Percentiles rank a stretch among this genome's conserved stretches.
Evolutionary conservation across 1,140 invertebrate species (phyloP).

Genomic region (Macrocentrus cingulum): DNA sequence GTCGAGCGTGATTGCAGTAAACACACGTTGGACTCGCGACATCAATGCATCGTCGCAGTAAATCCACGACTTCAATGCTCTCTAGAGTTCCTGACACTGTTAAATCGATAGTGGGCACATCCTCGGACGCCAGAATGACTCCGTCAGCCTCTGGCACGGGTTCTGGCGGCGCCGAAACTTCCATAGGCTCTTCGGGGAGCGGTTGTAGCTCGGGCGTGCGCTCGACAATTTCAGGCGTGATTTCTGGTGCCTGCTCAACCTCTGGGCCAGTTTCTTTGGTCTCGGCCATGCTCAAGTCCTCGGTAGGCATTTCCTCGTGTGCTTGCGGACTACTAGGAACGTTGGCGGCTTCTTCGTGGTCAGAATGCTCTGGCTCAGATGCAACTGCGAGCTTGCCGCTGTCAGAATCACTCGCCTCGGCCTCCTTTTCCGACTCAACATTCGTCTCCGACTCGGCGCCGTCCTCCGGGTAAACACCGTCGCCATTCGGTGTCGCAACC

Average conservation of each 20-base stretch:
- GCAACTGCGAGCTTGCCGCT: not conserved
- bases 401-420: constrained; percentile 11
- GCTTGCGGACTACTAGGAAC: too few relatives aligned
- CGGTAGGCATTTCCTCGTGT: too few relatives aligned
- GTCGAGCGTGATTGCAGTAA: constrained; percentile 80
- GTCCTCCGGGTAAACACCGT: constrained; percentile 29
- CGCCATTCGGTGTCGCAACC: constrained; percentile 36
- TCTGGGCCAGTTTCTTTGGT: constrained; percentile 24
- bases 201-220: too few relatives aligned
- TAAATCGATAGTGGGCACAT: constrained; percentile 70
- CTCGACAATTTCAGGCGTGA: too few relatives aligned
- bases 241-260: too few relatives aligned
- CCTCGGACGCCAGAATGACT: constrained; percentile 62
- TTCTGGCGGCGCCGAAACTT: too few relatives aligned
- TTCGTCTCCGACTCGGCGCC: constrained; percentile 22
- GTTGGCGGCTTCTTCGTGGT: too few relatives aligned
- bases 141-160: constrained; percentile 32
- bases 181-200: constrained; percentile 13
- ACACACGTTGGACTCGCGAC: constrained; percentile 70
- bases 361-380: not conserved
- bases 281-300: too few relatives aligned
- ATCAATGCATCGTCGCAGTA: constrained; percentile 72
- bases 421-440: constrained; percentile 8
- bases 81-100: constrained; percentile 73
- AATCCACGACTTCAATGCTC: constrained; percentile 68